phyloP scores from a whole-genome alignment of 2,113 vertebrate species.

The Chloropsis cyanopogon region DNA sequence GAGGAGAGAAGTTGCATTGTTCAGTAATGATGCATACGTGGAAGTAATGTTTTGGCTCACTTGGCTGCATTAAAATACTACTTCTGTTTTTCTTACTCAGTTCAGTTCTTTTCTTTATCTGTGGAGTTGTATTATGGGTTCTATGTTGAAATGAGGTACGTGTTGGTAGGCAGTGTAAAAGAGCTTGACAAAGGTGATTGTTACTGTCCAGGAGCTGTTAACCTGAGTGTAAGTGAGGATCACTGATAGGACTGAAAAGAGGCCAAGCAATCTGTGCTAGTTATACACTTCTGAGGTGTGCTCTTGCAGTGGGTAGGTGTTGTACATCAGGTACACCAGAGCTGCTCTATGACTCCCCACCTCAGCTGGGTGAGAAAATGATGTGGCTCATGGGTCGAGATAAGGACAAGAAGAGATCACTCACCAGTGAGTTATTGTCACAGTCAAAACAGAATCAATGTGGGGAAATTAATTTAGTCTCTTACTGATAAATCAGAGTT shows the following conservation, averaged over 20 bases:
- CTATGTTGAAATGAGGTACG: background rate
- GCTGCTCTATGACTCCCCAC: rapidly evolving
- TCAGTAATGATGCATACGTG: background rate
- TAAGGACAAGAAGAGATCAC: background rate
- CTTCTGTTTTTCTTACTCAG: background rate
- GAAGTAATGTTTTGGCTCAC: background rate
- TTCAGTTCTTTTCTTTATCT: background rate
- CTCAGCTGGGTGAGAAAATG: background rate
- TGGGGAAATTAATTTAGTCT: background rate
- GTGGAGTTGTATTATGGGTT: background rate
- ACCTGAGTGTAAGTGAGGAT: background rate
- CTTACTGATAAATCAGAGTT: background rate
- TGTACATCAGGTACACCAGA: background rate
- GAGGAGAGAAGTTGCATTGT: background rate
- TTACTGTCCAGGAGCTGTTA: background rate
- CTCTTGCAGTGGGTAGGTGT: background rate
- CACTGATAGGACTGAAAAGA: background rate
- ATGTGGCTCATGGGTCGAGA: rapidly evolving
- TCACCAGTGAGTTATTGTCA: background rate
- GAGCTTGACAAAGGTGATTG: background rate
- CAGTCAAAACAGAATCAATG: background rate
- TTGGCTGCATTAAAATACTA: background rate
- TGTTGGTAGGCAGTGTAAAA: background rate
- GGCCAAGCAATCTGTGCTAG: background rate
- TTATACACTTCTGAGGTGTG: background rate